Conservation (phyloP, 2,797 vertebrate genomes). For the Chelon labrosus region DNA sequence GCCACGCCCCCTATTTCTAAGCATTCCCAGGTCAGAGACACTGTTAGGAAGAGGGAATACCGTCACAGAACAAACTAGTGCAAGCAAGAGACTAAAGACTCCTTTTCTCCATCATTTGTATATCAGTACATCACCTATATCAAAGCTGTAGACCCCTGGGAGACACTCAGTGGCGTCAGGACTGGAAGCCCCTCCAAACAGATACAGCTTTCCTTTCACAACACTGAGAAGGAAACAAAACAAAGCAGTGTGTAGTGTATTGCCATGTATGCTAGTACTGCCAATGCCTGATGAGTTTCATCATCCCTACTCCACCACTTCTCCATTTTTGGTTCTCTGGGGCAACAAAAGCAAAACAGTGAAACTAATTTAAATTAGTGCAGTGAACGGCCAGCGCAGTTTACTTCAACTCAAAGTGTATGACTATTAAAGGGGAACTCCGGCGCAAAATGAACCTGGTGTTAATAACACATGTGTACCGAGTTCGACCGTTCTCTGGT, state of each 20-base stretch:
- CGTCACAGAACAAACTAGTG: neutral
- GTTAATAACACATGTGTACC: no score
- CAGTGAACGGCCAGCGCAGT: no score
- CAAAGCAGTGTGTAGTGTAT: neutral
- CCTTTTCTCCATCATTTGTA: no score
- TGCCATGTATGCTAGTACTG: no score
- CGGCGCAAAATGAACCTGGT: no score
- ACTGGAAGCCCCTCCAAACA: slow-evolving; percentile 80
- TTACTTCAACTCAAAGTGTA: neutral
- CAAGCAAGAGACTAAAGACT: no score
- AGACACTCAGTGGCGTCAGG: slow-evolving; percentile 76
- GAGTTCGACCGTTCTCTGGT: no score
- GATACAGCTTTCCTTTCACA: slow-evolving; percentile 81
- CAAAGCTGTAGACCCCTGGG: slow-evolving; percentile 80
- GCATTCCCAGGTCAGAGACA: slow-evolving; percentile 81
- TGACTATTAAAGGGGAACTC: no score
- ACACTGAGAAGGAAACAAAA: slow-evolving; percentile 60
- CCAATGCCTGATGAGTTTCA: neutral
- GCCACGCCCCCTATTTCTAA: slow-evolving; percentile 66
- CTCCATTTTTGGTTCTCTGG: no score
- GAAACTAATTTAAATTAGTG: no score
- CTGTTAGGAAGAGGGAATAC: slow-evolving; percentile 47
- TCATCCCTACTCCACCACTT: no score
- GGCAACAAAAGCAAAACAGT: no score
- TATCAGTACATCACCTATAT: slow-evolving; percentile 66